Base-by-base conservation (phyloP, 2,797 vertebrate genomes). In the Aulostomus chinensis region DNA sequence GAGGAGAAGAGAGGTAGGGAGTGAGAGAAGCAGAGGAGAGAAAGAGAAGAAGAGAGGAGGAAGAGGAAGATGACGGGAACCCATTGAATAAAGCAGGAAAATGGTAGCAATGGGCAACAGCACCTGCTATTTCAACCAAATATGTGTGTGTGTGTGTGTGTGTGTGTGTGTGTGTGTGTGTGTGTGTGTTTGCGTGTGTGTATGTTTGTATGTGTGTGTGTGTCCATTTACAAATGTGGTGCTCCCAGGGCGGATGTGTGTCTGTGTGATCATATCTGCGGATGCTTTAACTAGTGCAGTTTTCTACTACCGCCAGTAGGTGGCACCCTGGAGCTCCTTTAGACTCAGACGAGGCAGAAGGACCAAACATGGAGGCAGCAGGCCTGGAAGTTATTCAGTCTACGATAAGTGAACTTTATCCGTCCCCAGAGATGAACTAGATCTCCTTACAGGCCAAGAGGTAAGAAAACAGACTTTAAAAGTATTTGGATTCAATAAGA, bases 41-140 rank as follows among this genome's bases (percentile, higher is more conserved):
- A 34, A 53, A 2, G 46, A 55, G 21, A 41, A 21, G 42, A 9
- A 36, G 38, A 52, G 49, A 47, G 13, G 28, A 37, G 41, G 30
- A 16, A 39, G 40, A n/a, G n/a, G n/a, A n/a, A n/a, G n/a, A n/a
- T n/a, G n/a, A n/a, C n/a, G n/a, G n/a, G n/a, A n/a, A n/a, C n/a
- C n/a, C n/a, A 36, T n/a, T 29, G 26, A 67, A 75, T 34, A 38
- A 50, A 60, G 58, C 53, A 57, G 54, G 54, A 41, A 68, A 66
- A 30, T 50, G 61, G 61, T 62, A 54, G 64, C 53, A 78, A 60
- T 70, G 60, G 69, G 64, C 51, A 17, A 38, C 42, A 73, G 58
- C 85, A 84, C 75, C 81, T 76, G 81, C 74, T 41, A 47, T 22
- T 26, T 40, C n/a, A n/a, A n/a, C n/a, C n/a, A n/a, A n/a, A n/a